Evolutionary conservation across 2,113 vertebrate genomes (phyloP), one percentile per base, ranked within the genome.

Genomic region (Eidolon helvum): DNA sequence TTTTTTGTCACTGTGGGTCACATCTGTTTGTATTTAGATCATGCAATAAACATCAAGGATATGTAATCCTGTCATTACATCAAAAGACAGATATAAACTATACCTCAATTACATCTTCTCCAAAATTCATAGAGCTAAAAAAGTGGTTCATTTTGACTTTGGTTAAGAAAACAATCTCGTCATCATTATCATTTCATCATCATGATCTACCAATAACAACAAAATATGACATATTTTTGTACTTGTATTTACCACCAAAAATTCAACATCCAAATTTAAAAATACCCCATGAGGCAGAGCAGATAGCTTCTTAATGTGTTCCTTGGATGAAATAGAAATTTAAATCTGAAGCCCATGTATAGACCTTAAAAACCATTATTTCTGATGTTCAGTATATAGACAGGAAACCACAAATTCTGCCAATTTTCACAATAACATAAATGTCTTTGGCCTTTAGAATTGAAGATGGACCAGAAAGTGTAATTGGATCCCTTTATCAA

Each of bases 101-200:
- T 33, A 21, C 14, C 3, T 91, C 78, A 87, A 21, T 65, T 59
- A 86, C 57, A 33, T 69, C 28, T 63, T 92, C 91, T 78, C 61
- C 79, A 93, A 86, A 84, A 33, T 74, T 80, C 14, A 53, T 43
- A 57, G 75, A 92, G 43, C 35, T 94, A 69, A 82, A 97, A 97
- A 82, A 45, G 43, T 57, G 38, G 40, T 82, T 93, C 86, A 5
- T 78, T 68, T 94, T 33, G 40, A 22, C n/a, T 63, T 19, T 82
- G 43, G 5, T 48, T 88, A 72, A 53, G 93, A 83, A 83, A 53
- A 68, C 35, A 10, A n/a, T 48, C 22, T 63, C 22, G n/a, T 35
- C 22, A 82, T 38, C 33, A 83, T 22, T 63, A 77, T 28, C 3
- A 43, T 28, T 22, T 43, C 16, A 53, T 84, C 30, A 91, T 65